Base-by-base conservation (phyloP, 1,140 invertebrate genomes). In the Holcopasites calliopsidis region DNA sequence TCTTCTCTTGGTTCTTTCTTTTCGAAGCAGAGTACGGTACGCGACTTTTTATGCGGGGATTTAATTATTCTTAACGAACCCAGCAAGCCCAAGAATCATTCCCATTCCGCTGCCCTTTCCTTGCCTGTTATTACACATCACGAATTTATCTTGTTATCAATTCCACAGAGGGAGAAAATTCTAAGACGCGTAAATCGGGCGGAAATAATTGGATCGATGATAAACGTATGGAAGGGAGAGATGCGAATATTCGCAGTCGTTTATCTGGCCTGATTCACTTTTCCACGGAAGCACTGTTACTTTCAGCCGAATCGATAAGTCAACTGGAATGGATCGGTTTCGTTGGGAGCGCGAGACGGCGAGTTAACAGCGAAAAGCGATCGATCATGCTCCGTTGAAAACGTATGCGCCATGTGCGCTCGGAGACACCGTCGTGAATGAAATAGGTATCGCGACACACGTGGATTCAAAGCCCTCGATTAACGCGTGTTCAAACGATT, bases 61-160 rank as follows among this genome's bases (percentile, higher is more conserved):
- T 81, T 77, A 81, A 81, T 82, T 82, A 72, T 81, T 81, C 77
- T 71, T 72, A 77, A 77, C 80, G 58, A 68, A 62, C 31, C n/a
- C 33, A 16, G n/a, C 28, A 28, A 28, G 33, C 33, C 33, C 58
- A 18, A 31, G 40, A 54, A 79, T 47, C 44, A 38, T 16, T 21
- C 35, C 23, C 11, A n/a, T 21, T n/a, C 65, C 42, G n/a, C n/a
- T n/a, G n/a, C n/a, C n/a, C n/a, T n/a, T n/a, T n/a, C n/a, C n/a
- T n/a, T n/a, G n/a, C n/a, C n/a, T n/a, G n/a, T n/a, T n/a, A n/a
- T n/a, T n/a, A n/a, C n/a, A n/a, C 10, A 16, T n/a, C n/a, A n/a
- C n/a, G n/a, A 40, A 40, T 54, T 66, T 68, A 68, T 55, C 50
- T n/a, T 42, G 23, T n/a, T 23, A 10, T 35, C 61, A 4, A 4